A percentile compares a stretch with the other conserved stretches of the same genome.
Evolutionary conservation across 1,140 invertebrate genomes (phyloP).

Genomic region (Atta cephalotes): DNA sequence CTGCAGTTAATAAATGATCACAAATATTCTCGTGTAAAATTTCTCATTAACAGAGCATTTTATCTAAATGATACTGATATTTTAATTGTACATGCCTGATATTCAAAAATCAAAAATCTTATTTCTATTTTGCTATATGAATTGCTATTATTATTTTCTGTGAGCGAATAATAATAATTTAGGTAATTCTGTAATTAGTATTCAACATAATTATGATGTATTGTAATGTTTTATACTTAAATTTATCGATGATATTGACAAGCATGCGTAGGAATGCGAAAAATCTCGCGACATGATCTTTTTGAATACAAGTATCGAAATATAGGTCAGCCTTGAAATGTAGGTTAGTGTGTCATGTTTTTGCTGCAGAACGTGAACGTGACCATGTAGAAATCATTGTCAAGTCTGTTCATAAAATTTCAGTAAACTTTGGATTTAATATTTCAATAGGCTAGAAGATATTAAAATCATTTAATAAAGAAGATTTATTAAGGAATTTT

Average conservation of each 20-base stretch:
- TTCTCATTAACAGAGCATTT: neutral
- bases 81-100: neutral
- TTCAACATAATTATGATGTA: neutral
- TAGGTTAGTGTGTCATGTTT: constrained; percentile 56
- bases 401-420: constrained; percentile 23
- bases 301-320: neutral
- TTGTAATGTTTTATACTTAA: neutral
- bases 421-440: neutral
- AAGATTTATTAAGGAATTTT: neutral
- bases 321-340: constrained; percentile 57
- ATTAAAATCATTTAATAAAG: neutral
- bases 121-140: neutral
- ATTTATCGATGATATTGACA: neutral
- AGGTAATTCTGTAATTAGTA: neutral
- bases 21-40: constrained; percentile 4
- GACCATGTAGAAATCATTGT: constrained; percentile 34
- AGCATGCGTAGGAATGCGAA: neutral
- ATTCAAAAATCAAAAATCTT: neutral
- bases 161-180: neutral
- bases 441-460: neutral
- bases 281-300: constrained; percentile 16
- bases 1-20: neutral
- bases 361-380: constrained; percentile 24
- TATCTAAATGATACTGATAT: neutral
- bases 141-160: neutral